Conservation (phyloP, 2,797 vertebrate genomes). For the Streptopelia turtur region DNA sequence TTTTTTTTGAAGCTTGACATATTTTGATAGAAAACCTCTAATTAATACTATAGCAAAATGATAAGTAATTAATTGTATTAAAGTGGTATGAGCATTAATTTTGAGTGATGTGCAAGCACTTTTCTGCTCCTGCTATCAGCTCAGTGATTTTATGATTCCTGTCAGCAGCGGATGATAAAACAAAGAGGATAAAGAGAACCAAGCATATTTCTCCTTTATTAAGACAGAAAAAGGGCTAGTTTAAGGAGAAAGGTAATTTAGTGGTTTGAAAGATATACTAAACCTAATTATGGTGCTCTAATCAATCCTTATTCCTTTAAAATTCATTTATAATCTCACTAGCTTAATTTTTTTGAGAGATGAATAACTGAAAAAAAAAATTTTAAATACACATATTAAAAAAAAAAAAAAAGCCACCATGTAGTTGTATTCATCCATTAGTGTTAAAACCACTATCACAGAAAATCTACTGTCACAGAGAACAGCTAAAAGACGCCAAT, state of each 20-base stretch:
- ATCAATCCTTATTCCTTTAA: not conserved
- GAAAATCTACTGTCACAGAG: not conserved
- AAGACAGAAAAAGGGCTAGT: not conserved
- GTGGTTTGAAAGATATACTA: not conserved
- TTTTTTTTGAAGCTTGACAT: not conserved
- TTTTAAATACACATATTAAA: not conserved
- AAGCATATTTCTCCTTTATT: not conserved
- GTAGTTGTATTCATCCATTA: not conserved
- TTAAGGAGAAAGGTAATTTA: not conserved
- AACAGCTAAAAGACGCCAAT: not conserved
- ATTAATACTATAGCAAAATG: not conserved
- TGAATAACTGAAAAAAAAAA: rapidly evolving
- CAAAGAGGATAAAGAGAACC: not conserved
- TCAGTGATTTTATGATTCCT: conserved; percentile 47
- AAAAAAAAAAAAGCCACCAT: rapidly evolving
- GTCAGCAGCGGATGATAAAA: conserved; percentile 22
- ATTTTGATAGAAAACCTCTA: not conserved
- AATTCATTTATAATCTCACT: not conserved
- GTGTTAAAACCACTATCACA: rapidly evolving
- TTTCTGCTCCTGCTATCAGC: not conserved
- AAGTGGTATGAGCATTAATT: not conserved
- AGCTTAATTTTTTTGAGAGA: not conserved
- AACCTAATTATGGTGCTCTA: not conserved
- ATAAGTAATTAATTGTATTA: conserved; percentile 11
- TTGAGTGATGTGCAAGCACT: conserved; percentile 15